A percentile compares a stretch with the other conserved stretches of the same genome.
Conservation (phyloP, 2,888 invertebrate species). For the Drosophila algonquin region DNA sequence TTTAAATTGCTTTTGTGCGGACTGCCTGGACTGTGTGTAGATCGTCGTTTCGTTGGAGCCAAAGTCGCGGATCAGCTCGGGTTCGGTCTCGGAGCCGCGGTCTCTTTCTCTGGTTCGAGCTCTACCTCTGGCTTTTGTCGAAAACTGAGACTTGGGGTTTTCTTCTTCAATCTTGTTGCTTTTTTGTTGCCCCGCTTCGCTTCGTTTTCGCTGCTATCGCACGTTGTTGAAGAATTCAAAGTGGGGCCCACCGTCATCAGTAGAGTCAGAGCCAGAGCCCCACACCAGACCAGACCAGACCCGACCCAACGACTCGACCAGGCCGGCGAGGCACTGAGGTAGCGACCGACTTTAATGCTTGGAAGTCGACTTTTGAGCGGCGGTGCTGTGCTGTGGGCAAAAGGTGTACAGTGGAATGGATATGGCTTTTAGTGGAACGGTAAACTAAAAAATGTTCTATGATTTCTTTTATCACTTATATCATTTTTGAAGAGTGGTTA, state of each 20-base stretch:
- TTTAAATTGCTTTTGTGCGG: slow-evolving; percentile 72
- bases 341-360: slow-evolving; percentile 76
- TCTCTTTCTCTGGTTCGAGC: slow-evolving; percentile 5
- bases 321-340: slow-evolving; percentile 37
- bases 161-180: slow-evolving; percentile 26
- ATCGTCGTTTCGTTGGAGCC: slow-evolving; percentile 50
- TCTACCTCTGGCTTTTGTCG: slow-evolving; percentile 53
- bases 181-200: slow-evolving; percentile 31
- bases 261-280: background rate
- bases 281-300: background rate
- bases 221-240: slow-evolving; percentile 74
- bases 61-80: slow-evolving; percentile 27
- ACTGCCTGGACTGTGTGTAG: slow-evolving; percentile 31
- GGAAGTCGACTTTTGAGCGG: slow-evolving; percentile 66
- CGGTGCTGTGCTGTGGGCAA: slow-evolving; percentile 29
- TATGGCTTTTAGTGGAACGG: background rate
- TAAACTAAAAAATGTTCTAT: too few relatives aligned
- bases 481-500: too few relatives aligned
- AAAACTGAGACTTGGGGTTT: slow-evolving; percentile 75
- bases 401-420: slow-evolving; percentile 59
- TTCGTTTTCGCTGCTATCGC: slow-evolving; percentile 62
- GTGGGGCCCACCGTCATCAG: slow-evolving; percentile 50
- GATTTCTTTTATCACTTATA: too few relatives aligned
- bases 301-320: slow-evolving; percentile 12
- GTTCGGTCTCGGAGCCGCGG: background rate